Evolutionary conservation across 1,140 invertebrate species (phyloP).

Genomic region (Euura lappo): DNA sequence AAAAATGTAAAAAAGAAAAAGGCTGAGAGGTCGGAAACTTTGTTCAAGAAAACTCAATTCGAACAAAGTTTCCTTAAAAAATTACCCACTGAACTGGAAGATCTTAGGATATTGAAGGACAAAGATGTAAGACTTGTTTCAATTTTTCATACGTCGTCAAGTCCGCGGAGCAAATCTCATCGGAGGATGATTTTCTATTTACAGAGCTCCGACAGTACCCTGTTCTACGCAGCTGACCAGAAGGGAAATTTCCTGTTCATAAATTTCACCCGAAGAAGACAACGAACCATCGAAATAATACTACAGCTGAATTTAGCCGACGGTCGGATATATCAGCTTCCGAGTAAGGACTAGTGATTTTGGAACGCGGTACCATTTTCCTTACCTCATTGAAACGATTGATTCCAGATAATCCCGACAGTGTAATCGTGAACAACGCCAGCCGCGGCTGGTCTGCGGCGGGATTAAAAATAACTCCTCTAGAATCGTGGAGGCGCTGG

Average conservation of each 20-base stretch:
- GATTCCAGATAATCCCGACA: slow-evolving; percentile 54
- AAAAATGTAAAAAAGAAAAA: slow-evolving; percentile 48
- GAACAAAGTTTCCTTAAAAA: neutral
- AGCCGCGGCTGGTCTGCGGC: slow-evolving; percentile 58
- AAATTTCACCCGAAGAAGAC: slow-evolving; percentile 49
- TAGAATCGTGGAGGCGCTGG: slow-evolving; percentile 61
- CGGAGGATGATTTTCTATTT: neutral
- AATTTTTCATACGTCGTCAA: neutral
- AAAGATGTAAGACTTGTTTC: slow-evolving; percentile 23
- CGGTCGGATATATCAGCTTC: slow-evolving; percentile 58
- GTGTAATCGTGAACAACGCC: slow-evolving; percentile 41
- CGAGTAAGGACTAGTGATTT: slow-evolving; percentile 47
- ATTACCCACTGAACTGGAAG: slow-evolving; percentile 14
- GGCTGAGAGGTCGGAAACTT: neutral
- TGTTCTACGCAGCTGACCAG: slow-evolving; percentile 51
- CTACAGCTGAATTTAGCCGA: slow-evolving; percentile 57
- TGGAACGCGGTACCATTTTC: slow-evolving; percentile 19
- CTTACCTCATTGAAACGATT: slow-evolving; percentile 16
- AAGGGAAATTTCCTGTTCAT: slow-evolving; percentile 54
- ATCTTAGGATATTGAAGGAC: slow-evolving; percentile 23
- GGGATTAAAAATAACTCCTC: slow-evolving; percentile 64
- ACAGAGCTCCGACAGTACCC: slow-evolving; percentile 49
- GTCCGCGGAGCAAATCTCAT: neutral
- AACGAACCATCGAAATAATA: slow-evolving; percentile 51
- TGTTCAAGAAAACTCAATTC: neutral